Evolutionary conservation across 2,888 invertebrate genomes (phyloP), one percentile per base, ranked within the genome.

Genomic region (Philereme transversata): DNA sequence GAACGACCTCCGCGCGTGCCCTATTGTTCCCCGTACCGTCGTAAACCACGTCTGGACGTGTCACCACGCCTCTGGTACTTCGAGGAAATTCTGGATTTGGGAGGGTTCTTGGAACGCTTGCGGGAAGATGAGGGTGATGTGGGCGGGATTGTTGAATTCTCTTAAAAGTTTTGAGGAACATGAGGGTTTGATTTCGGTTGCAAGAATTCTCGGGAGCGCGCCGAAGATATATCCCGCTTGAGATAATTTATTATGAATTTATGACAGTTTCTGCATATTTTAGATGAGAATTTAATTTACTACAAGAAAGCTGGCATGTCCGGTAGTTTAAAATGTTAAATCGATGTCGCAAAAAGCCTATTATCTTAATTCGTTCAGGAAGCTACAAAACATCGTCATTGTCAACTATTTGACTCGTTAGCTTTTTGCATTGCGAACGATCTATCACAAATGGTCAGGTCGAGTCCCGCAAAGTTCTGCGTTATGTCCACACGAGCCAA

Each of bases 1-100:
- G 71, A 71, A 70, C 82, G 84, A 84, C 87, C 87, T 84, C 87
- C 77, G 81, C 87, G 86, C 85, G 87, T 86, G 88, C 87, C 73
- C 79, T 81, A 85, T 85, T 86, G 86, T 86, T 86, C 78, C 78
- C 68, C 68, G 70, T 71, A 58, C 71, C 72, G 74, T 74, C 79
- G 82, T 79, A 82, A 85, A 77, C 73, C 72, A 63, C 63, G 69
- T 62, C 64, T 59, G 62, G 54, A 57, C 60, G 56, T 60, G 57
- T 64, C 64, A 64, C 65, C 62, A 61, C 63, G 60, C 62, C 64
- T 64, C 59, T 45, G 65, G 64, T 47, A 62, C 51, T 69, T 67
- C 65, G 59, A 36, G 61, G 67, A 69, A 69, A 57, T 62, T 69
- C 60, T 60, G 63, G 60, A 64, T 38, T 38, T 57, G 46, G 34